These are phyloP conservation scores for Machimus rusticus DNA, from an alignment of 2,888 invertebrate genomes.

Conservation along the genomic window DNA sequence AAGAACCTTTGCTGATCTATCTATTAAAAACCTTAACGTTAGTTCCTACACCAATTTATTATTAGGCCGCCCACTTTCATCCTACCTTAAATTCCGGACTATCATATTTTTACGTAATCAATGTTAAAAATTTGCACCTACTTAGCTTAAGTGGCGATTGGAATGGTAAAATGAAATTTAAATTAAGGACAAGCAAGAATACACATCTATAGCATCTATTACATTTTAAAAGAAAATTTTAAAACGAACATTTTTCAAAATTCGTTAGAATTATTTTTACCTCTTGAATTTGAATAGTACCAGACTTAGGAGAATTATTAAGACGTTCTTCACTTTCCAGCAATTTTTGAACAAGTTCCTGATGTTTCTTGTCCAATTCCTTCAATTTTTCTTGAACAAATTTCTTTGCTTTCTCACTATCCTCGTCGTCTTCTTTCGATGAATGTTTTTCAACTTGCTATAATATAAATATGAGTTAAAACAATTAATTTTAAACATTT, in stretches of 20 bases:
- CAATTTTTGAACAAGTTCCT: slow-evolving; percentile 53
- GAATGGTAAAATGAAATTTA: no score
- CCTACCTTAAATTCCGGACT: no score
- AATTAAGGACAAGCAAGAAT: no score
- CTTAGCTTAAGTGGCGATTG: no score
- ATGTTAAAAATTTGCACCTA: no score
- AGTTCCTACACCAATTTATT: no score
- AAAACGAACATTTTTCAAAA: not conserved
- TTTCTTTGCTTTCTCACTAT: slow-evolving; percentile 52
- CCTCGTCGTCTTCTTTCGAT: slow-evolving; percentile 48
- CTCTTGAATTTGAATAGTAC: slow-evolving; percentile 8
- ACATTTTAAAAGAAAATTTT: no score
- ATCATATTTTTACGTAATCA: no score
- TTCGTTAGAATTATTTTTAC: not conserved
- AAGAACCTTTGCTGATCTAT: no score
- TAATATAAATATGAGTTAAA: not conserved
- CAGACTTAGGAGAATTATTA: not conserved
- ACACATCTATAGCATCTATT: no score
- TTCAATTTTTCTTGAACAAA: slow-evolving; percentile 54
- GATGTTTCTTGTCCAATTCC: slow-evolving; percentile 55
- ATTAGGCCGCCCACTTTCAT: no score
- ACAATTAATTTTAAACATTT: not conserved
- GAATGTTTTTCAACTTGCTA: slow-evolving; percentile 22
- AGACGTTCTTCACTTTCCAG: slow-evolving; percentile 48
- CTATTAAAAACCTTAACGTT: no score